Evolutionary conservation across 2,113 vertebrate species (phyloP).

Genomic region (Indicator indicator): DNA sequence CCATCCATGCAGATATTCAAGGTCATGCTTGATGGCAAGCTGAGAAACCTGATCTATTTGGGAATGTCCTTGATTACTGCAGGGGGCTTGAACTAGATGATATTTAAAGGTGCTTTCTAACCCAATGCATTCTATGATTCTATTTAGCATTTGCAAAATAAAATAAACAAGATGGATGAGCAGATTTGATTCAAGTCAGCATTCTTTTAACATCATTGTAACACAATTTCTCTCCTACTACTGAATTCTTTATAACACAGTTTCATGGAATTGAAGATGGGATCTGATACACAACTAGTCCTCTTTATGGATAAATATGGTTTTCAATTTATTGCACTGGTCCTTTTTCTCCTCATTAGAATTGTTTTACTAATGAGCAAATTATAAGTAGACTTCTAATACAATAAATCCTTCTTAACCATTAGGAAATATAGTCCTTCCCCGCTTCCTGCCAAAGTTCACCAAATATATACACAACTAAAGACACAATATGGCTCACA

Average conservation of each 20-base stretch:
- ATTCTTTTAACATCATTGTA: background rate
- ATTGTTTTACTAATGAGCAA: background rate
- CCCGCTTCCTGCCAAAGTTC: background rate
- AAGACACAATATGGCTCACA: background rate
- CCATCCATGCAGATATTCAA: too few species aligned
- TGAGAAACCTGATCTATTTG: too few species aligned
- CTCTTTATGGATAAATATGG: background rate
- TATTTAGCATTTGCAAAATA: background rate
- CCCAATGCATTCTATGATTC: background rate
- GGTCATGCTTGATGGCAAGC: too few species aligned
- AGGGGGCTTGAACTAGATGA: too few species aligned
- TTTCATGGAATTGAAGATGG: background rate
- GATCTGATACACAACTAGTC: background rate
- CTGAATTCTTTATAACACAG: background rate
- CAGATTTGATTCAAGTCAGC: background rate
- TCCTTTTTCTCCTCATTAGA: conserved; percentile 14
- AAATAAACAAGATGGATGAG: background rate
- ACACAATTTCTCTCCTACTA: background rate
- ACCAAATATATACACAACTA: background rate
- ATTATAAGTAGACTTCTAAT: background rate
- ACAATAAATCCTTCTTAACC: background rate
- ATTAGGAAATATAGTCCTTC: background rate
- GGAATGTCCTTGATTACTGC: too few species aligned
- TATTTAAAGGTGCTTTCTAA: too few species aligned
- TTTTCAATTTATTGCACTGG: background rate